A percentile compares a stretch with the other conserved stretches of the same genome.
phyloP scores from a whole-genome alignment of 2,888 invertebrate species.

The Eledona agricola region DNA sequence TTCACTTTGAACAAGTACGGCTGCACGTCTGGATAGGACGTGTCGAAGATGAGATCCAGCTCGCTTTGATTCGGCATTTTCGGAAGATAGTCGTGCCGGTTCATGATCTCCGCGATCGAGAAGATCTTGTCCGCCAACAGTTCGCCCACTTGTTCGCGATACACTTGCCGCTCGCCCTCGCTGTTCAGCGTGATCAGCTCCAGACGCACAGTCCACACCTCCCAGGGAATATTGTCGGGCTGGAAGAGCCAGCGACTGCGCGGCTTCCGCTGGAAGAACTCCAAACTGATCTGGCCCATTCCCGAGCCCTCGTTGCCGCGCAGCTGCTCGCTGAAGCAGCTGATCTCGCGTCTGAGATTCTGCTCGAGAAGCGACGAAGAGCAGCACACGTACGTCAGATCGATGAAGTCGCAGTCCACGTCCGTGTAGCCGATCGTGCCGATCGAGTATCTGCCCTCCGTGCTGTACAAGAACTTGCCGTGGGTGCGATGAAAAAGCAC shows the following conservation, averaged over 20 bases:
- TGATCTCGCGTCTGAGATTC: slow-evolving; percentile 78
- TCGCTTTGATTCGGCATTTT: slow-evolving; percentile 94
- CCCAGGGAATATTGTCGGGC: slow-evolving; percentile 96
- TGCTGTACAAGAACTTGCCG: slow-evolving; percentile 93
- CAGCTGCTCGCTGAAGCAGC: slow-evolving; percentile 79
- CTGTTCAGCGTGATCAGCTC: slow-evolving; percentile 86
- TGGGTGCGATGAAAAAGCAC: slow-evolving; percentile 89
- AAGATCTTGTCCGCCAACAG: slow-evolving; percentile 91
- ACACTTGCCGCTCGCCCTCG: slow-evolving; percentile 87
- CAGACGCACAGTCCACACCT: slow-evolving; percentile 95
- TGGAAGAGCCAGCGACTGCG: slow-evolving; percentile 89
- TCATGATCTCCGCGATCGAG: slow-evolving; percentile 94
- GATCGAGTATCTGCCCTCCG: slow-evolving; percentile 94
- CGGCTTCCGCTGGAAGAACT: slow-evolving; percentile 93
- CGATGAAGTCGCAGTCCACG: slow-evolving; percentile 97
- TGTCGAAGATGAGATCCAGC: slow-evolving; percentile 93
- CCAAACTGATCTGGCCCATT: slow-evolving; percentile 87
- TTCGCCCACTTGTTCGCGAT: slow-evolving; percentile 88
- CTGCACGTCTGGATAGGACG: slow-evolving; percentile 90
- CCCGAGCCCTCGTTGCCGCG: slow-evolving; percentile 74
- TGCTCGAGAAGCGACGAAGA: slow-evolving; percentile 81
- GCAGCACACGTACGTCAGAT: slow-evolving; percentile 96
- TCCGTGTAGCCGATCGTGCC: slow-evolving; percentile 96
- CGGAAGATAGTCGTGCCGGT: slow-evolving; percentile 94
- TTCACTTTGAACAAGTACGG: slow-evolving; percentile 96